A percentile compares a stretch with the other conserved stretches of the same genome.
Conservation (phyloP, 2,113 vertebrate species). For the Ctenodactylus gundi region DNA sequence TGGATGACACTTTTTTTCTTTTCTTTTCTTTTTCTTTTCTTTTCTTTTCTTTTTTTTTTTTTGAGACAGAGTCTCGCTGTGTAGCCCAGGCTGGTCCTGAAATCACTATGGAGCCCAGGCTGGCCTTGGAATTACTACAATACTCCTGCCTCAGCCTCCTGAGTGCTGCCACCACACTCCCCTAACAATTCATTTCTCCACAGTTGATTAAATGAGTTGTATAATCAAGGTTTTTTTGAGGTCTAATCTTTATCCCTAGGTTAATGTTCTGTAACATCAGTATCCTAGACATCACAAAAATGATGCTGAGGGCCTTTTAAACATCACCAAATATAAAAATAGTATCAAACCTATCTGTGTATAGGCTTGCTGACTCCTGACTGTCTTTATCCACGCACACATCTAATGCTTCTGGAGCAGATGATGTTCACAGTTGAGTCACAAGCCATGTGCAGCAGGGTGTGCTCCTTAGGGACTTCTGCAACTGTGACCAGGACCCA, state of each 20-base stretch:
- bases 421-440: constrained; percentile 47
- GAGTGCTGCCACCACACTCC: no score
- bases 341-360: neutral
- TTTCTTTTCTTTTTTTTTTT: no score
- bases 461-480: neutral
- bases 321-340: constrained; percentile 3
- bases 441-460: neutral
- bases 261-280: neutral
- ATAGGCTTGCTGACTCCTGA: neutral
- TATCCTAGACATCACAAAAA: constrained; percentile 32
- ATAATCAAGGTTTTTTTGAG: neutral
- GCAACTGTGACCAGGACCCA: neutral
- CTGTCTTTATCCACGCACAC: neutral
- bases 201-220: neutral
- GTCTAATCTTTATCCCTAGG: neutral
- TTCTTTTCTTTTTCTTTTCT: no score
- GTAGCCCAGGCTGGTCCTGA: no score
- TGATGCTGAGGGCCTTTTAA: neutral
- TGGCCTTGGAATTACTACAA: no score
- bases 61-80: no score
- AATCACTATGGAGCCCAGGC: no score
- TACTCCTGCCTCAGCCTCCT: no score
- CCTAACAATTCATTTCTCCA: neutral
- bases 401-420: neutral
- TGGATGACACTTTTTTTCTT: neutral